Percentiles rank a stretch among this genome's conserved stretches.
phyloP scores from a whole-genome alignment of 2,888 invertebrate genomes.

The Cantharis lateralis region DNA sequence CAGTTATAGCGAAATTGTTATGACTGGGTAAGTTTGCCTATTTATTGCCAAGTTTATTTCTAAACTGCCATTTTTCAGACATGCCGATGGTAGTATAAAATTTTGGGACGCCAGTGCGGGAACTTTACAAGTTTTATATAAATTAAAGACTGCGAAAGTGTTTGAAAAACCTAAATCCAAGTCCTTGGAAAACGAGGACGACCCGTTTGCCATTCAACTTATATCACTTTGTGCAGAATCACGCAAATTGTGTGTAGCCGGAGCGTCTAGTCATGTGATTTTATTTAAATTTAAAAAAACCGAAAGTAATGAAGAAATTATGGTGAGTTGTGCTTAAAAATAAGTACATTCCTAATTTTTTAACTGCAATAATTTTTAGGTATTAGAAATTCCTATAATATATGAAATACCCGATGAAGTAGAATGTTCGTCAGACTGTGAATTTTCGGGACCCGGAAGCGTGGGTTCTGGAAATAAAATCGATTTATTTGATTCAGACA shows the following conservation, averaged over 20 bases:
- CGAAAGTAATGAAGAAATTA: slow-evolving; percentile 82
- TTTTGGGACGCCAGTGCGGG: slow-evolving; percentile 99
- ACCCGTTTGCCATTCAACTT: slow-evolving; percentile 88
- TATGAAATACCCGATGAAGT: slow-evolving; percentile 81
- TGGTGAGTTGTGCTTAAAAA: slow-evolving; percentile 60
- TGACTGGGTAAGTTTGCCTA: slow-evolving; percentile 80
- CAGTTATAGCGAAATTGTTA: slow-evolving; percentile 96
- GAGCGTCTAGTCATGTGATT: slow-evolving; percentile 91
- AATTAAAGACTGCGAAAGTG: slow-evolving; percentile 94
- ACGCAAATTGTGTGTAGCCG: slow-evolving; percentile 84
- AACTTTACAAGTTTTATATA: slow-evolving; percentile 94
- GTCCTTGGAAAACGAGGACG: slow-evolving; percentile 74
- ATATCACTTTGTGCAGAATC: slow-evolving; percentile 94
- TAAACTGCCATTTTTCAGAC: slow-evolving; percentile 65
- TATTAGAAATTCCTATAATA: slow-evolving; percentile 85
- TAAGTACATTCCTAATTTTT: neutral
- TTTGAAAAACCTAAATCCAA: slow-evolving; percentile 75
- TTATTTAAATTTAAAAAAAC: slow-evolving; percentile 94
- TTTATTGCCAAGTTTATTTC: slow-evolving; percentile 50
- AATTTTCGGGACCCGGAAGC: slow-evolving; percentile 60
- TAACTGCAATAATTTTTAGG: slow-evolving; percentile 55
- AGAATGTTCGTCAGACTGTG: slow-evolving; percentile 82
- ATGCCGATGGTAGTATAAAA: slow-evolving; percentile 97
- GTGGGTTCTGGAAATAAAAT: slow-evolving; percentile 51
- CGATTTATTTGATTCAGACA: slow-evolving; percentile 55